Evolutionary conservation across 2,113 vertebrate genomes (phyloP), one percentile per base, ranked within the genome.

Genomic region (Periophthalmodon schlosseri): DNA sequence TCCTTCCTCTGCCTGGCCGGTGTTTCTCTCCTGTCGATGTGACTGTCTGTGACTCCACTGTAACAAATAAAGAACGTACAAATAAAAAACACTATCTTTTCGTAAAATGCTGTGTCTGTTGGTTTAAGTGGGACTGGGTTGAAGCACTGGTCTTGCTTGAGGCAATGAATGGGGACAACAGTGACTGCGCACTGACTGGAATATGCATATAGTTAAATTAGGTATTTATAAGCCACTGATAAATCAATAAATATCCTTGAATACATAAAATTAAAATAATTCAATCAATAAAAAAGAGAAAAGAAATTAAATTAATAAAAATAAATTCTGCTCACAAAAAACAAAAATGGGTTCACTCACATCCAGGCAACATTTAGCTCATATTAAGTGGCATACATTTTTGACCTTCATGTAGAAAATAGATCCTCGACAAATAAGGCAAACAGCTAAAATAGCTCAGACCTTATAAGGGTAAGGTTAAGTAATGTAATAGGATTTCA

Each of bases 1-100:
- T 77, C 76, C 76, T 77, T 75, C 70, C 77, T 86, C 74, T 70
- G n/a, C 6, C 77, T 84, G 67, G n/a, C 73, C 47, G 23, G 47
- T 72, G 83, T 87, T 89, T 91, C 74, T 78, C 68, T 77, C 85
- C 84, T 84, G 86, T 83, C 85, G 75, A 72, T 81, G 69, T 87
- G 80, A 86, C 78, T 77, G 70, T 77, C 78, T 82, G 23, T 79
- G 39, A 80, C 69, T 80, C 65, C 78, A 79, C 74, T 91, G 91
- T 92, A 91, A 91, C 87, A n/a, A 88, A 91, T 74, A 88, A 92
- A 89, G 80, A 87, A 84, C 61, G 74, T 79, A 85, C 60, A 80
- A 93, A 92, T 92, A 92, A 93, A 92, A 89, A 67, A 52, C 50
- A 77, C 56, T 73, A 75, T 83, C 72, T 93, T 60, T 93, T 93